A percentile compares a stretch with the other conserved stretches of the same genome.
phyloP scores from a whole-genome alignment of 2,797 vertebrate species.

The Macropodus opercularis region DNA sequence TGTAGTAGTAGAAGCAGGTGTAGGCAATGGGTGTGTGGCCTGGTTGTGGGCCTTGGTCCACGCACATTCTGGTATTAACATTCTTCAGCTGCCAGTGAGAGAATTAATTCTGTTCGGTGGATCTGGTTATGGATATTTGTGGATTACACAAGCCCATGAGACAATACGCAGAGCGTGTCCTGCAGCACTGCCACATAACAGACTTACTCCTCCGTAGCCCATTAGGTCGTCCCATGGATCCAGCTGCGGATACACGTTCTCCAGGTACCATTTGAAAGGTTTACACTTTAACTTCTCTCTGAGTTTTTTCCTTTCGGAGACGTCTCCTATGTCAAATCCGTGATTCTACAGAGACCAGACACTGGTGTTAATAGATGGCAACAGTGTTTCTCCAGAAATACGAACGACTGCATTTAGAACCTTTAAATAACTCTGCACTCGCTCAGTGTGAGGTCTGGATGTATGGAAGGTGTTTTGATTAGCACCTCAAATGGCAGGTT shows the following conservation, averaged over 20 bases:
- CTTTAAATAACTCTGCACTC: too few species aligned
- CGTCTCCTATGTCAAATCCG: slow-evolving; percentile 82
- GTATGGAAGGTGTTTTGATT: too few species aligned
- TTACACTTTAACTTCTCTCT: slow-evolving; percentile 82
- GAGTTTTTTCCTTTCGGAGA: slow-evolving; percentile 81
- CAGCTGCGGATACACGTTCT: slow-evolving; percentile 81
- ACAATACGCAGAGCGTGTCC: too few species aligned
- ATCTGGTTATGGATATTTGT: neutral
- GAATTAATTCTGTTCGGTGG: neutral
- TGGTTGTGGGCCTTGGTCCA: slow-evolving; percentile 79
- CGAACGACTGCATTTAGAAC: too few species aligned
- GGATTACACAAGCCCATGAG: neutral
- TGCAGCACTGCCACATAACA: neutral
- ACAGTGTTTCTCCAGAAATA: too few species aligned
- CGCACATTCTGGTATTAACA: slow-evolving; percentile 56
- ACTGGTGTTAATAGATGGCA: neutral
- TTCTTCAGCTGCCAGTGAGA: slow-evolving; percentile 55
- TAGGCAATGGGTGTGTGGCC: slow-evolving; percentile 74
- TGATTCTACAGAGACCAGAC: slow-evolving; percentile 73
- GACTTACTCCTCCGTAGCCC: slow-evolving; percentile 73
- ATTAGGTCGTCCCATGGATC: slow-evolving; percentile 65
- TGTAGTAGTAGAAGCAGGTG: slow-evolving; percentile 20
- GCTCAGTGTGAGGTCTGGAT: too few species aligned
- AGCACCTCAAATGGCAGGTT: slow-evolving; percentile 88
- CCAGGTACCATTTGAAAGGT: slow-evolving; percentile 86